A percentile compares a stretch with the other conserved stretches of the same genome.
These are phyloP conservation scores for Ophonus ardosiacus DNA, from an alignment of 2,888 invertebrate genomes.

Conservation along the genomic window DNA sequence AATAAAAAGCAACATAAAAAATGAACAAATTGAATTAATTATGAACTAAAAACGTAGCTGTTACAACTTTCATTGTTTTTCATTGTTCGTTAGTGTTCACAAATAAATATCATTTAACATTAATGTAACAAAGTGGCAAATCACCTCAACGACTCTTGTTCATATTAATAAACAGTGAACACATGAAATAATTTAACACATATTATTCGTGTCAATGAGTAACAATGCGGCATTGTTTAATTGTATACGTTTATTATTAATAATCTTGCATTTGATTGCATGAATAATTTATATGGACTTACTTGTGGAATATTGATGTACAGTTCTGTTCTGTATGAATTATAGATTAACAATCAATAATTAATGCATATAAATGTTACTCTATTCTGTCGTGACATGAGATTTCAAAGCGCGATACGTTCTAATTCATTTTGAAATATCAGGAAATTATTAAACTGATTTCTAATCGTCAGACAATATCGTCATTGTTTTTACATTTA, in stretches of 20 bases:
- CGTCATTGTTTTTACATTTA: too few species aligned
- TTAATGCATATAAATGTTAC: background rate
- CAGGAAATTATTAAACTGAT: background rate
- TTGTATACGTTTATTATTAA: constrained; percentile 13
- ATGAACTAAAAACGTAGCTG: too few species aligned
- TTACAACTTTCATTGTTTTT: too few species aligned
- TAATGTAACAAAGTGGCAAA: background rate
- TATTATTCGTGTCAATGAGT: background rate
- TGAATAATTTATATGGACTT: background rate
- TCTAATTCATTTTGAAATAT: background rate
- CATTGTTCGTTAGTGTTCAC: too few species aligned
- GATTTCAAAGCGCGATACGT: background rate
- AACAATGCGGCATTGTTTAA: background rate
- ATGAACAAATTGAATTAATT: too few species aligned
- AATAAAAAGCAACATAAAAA: too few species aligned
- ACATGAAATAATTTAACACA: constrained; percentile 9
- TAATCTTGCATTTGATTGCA: constrained; percentile 5
- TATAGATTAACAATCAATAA: background rate
- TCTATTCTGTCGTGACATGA: background rate
- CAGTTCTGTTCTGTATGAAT: background rate
- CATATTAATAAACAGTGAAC: background rate
- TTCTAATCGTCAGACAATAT: background rate
- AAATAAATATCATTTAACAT: background rate
- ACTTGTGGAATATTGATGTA: background rate
- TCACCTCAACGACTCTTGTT: background rate